Evolutionary conservation across 2,888 invertebrate species (phyloP), one percentile per base, ranked within the genome.

Genomic region (Apamea monoglypha): DNA sequence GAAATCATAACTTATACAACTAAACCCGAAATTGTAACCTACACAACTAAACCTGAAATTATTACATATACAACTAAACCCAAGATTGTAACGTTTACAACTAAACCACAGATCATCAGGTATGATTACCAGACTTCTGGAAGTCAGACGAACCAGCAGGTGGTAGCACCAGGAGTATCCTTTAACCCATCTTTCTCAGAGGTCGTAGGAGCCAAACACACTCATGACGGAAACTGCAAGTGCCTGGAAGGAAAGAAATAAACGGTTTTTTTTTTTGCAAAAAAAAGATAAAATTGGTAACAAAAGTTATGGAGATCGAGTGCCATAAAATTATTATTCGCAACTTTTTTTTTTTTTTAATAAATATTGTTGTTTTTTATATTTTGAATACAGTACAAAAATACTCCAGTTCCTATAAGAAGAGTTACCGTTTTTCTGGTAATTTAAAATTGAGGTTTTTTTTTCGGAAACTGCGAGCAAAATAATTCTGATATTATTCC

Each of bases 181-280:
- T 94, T 93, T 68, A 96, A 94, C 81, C 96, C 96, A 0, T 92
- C 93, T 0, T 96, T 96, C 63, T 87, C 94, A 0, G 95, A 94
- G 16, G 77, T 95, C 0, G 92, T 95, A 0, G 94, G 94, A 0
- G 72, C 89, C 0, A 90, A 91, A 36, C 96, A 97, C 74, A 91
- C 91, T 3, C 97, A 96, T 76, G 93, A 93, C 14, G 92, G 93
- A 0, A 90, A 94, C 14, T 97, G 97, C 92, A 96, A 97, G 76
- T 97, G 97, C 77, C 86, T 94, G 16, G 95, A 96, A 68, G 95
- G 94, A 47, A 95, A 96, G 76, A 95, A 96, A 78, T 92, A 88
- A 92, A 85, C 71, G 68, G 21, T 32, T 36, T 18, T 64, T 80
- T 76, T 74, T 36, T 59, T 66, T 18, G n/a, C n/a, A n/a, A 7